Conservation (phyloP, 1,140 invertebrate genomes). For the Trinorchestia longiramus region DNA sequence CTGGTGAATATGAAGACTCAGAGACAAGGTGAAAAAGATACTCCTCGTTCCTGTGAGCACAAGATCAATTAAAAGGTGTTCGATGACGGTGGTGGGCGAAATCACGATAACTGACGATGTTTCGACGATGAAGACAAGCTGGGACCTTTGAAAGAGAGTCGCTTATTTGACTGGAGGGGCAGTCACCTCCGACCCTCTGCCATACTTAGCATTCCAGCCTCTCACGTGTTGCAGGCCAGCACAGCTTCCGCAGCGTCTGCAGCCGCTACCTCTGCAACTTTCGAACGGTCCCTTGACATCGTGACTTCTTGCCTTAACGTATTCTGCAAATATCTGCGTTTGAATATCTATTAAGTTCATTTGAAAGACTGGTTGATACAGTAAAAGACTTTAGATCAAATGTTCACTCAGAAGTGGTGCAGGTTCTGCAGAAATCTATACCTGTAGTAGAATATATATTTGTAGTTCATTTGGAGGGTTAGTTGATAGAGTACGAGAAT, state of each 20-base stretch:
- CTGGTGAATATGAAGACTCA: not conserved
- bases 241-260: not conserved
- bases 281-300: slow-evolving; percentile 34
- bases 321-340: not conserved
- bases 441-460: not conserved
- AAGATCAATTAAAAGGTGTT: not conserved
- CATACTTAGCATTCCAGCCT: not conserved
- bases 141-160: not conserved
- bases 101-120: not conserved
- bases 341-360: not conserved
- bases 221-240: not conserved
- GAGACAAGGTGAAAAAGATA: not conserved
- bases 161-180: not conserved
- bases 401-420: not conserved
- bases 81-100: not conserved
- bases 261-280: not conserved
- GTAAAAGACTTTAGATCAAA: not conserved
- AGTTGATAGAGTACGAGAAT: no score
- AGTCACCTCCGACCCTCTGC: slow-evolving; percentile 16
- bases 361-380: not conserved
- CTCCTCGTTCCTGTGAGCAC: not conserved
- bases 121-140: not conserved
- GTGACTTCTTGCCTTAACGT: not conserved
- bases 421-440: not conserved
- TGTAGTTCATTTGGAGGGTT: not conserved